A percentile compares a stretch with the other conserved stretches of the same genome.
phyloP scores from a whole-genome alignment of 2,888 invertebrate species.

The Lacanobia wlatinum region DNA sequence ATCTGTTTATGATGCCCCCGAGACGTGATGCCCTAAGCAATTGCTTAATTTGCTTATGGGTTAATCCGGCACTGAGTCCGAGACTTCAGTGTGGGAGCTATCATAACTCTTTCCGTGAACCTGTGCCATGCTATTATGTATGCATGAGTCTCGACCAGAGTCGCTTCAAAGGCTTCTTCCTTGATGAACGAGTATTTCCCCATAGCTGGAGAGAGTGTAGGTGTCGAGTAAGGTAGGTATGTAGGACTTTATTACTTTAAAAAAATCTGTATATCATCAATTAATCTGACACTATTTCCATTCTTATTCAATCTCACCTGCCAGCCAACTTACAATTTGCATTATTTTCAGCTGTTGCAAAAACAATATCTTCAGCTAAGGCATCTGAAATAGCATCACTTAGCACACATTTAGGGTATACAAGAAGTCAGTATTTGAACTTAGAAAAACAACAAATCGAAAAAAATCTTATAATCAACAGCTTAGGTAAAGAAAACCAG shows the following conservation, averaged over 20 bases:
- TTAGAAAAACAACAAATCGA: conserved; percentile 68
- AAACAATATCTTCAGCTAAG: conserved; percentile 73
- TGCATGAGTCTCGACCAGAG: no score
- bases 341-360: conserved; percentile 74
- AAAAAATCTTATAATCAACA: conserved; percentile 63
- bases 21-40: no score
- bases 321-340: neutral
- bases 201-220: no score
- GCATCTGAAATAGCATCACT: conserved; percentile 71
- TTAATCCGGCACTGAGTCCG: no score
- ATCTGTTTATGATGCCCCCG: no score
- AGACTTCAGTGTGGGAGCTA: no score
- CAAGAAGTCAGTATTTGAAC: conserved; percentile 70
- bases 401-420: conserved; percentile 66
- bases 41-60: no score
- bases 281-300: neutral
- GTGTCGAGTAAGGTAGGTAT: no score
- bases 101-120: no score
- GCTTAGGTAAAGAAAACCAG: conserved; percentile 69
- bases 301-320: neutral
- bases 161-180: no score
- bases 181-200: no score
- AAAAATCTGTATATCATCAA: neutral
- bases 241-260: neutral
- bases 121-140: no score